A percentile compares a stretch with the other conserved stretches of the same genome.
phyloP scores from a whole-genome alignment of 1,140 invertebrate genomes.

The Mycetomoellerius zeteki region DNA sequence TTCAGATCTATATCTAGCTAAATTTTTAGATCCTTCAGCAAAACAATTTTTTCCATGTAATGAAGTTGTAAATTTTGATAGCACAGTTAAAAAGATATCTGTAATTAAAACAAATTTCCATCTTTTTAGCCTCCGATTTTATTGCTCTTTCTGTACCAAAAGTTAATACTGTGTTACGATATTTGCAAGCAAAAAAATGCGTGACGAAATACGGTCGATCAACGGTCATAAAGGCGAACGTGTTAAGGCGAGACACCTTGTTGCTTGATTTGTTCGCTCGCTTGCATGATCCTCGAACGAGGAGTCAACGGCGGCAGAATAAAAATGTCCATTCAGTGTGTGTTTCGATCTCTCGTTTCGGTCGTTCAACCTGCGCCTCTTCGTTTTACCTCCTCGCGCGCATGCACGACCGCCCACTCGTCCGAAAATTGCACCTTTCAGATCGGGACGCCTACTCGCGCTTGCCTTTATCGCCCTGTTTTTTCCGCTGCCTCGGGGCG shows the following conservation, averaged over 20 bases:
- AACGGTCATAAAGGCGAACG: background rate
- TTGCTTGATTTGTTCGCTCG: conserved; percentile 59
- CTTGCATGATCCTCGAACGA: conserved; percentile 21
- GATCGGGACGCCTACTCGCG: conserved; percentile 72
- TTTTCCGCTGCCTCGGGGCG: conserved; percentile 64
- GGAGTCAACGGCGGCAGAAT: conserved; percentile 27
- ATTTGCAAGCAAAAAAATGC: background rate
- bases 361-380: conserved; percentile 69
- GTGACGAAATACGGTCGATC: conserved; percentile 2
- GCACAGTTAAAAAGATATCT: background rate
- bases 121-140: background rate
- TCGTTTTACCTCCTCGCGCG: conserved; percentile 46
- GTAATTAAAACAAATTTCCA: background rate
- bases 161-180: background rate
- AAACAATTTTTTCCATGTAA: too few species aligned
- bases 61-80: background rate
- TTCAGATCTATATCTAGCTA: too few species aligned
- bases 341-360: conserved; percentile 48
- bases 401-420: conserved; percentile 67
- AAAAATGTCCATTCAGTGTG: conserved; percentile 68
- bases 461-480: conserved; percentile 68
- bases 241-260: conserved; percentile 48
- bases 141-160: background rate
- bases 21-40: too few species aligned
- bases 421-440: conserved; percentile 73